Conservation (phyloP, 2,797 vertebrate species). For the Emys orbicularis region DNA sequence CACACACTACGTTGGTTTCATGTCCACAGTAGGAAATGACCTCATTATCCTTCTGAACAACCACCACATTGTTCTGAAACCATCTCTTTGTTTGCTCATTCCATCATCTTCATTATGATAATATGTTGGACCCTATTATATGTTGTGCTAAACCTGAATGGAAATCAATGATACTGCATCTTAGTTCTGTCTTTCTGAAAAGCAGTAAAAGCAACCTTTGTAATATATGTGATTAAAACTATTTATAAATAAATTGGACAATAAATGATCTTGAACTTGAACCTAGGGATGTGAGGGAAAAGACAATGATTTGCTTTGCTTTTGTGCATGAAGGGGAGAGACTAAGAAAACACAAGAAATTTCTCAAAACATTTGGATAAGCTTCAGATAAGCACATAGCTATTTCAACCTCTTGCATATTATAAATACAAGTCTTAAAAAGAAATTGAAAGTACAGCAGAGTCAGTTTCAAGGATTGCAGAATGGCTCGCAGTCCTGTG, state of each 20-base stretch:
- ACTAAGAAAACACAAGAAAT: neutral
- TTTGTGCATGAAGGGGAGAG: neutral
- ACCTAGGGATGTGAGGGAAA: neutral
- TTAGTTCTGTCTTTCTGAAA: neutral
- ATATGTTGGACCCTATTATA: neutral
- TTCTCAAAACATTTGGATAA: neutral
- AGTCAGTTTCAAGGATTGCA: neutral
- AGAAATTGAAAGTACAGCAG: neutral
- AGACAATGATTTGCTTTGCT: neutral
- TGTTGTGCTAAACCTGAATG: neutral
- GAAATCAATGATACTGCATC: neutral
- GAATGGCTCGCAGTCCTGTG: neutral
- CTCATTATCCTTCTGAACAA: neutral
- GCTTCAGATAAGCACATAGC: neutral
- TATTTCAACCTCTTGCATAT: neutral
- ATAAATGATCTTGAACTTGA: neutral
- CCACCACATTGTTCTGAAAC: neutral
- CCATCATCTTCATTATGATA: neutral
- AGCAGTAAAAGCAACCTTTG: neutral
- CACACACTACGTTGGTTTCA: neutral
- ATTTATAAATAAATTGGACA: neutral
- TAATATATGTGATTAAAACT: neutral
- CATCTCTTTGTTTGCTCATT: neutral
- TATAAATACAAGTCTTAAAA: neutral
- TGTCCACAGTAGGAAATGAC: neutral